Conservation (phyloP, 2,113 vertebrate genomes). For the Romanogobio albipinnatus region DNA sequence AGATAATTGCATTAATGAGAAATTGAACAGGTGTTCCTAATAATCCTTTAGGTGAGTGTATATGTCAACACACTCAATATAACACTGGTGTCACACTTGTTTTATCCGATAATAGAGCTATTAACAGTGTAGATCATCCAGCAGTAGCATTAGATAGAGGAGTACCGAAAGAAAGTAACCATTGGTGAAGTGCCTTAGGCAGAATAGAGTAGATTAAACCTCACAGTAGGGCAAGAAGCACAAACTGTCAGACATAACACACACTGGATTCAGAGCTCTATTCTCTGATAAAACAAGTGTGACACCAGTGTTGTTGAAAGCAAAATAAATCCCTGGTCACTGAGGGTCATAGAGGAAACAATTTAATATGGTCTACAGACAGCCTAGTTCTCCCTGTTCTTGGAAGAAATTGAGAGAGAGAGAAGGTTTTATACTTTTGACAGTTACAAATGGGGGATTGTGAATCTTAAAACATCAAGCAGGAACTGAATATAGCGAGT, state of each 20-base stretch:
- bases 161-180: background rate
- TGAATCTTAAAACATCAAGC: background rate
- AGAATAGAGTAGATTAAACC: slow-evolving; percentile 48
- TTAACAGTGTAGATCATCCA: background rate
- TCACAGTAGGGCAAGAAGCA: slow-evolving; percentile 31
- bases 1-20: no score
- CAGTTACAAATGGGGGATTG: background rate
- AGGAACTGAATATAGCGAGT: background rate
- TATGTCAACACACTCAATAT: no score
- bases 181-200: slow-evolving; percentile 37
- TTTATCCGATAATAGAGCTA: no score
- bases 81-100: no score
- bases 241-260: slow-evolving; percentile 50
- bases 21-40: no score
- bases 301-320: slow-evolving; percentile 37
- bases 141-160: background rate
- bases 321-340: slow-evolving; percentile 32
- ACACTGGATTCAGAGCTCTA: slow-evolving; percentile 23
- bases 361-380: slow-evolving; percentile 23
- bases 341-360: slow-evolving; percentile 25
- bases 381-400: background rate
- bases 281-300: slow-evolving; percentile 32
- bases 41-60: no score
- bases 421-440: slow-evolving; percentile 37
- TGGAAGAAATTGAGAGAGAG: slow-evolving; percentile 34